phyloP scores from a whole-genome alignment of 2,888 invertebrate species.

The Polymixis lichenea region DNA sequence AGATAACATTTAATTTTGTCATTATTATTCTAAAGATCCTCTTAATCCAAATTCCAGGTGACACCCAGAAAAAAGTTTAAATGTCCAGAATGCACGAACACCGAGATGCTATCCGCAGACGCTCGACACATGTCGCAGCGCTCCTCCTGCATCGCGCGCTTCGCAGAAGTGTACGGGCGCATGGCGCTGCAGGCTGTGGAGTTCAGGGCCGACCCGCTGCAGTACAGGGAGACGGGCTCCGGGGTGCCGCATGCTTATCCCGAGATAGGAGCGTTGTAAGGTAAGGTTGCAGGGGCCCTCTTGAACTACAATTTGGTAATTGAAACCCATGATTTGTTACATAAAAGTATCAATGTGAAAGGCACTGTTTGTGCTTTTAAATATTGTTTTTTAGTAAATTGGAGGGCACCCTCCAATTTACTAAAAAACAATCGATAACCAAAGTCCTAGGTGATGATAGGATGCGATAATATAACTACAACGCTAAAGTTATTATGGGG shows the following conservation, averaged over 20 bases:
- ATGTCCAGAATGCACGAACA: conserved; percentile 98
- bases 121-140: conserved; percentile 97
- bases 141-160: conserved; percentile 96
- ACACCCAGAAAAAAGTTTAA: conserved; percentile 99
- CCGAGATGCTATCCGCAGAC: conserved; percentile 98
- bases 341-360: background rate
- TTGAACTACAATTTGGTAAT: conserved; percentile 2
- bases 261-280: conserved; percentile 95
- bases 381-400: background rate
- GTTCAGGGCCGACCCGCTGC: conserved; percentile 98
- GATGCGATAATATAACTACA: background rate
- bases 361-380: background rate
- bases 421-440: background rate
- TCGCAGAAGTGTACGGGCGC: conserved; percentile 94
- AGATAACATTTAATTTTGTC: background rate
- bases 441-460: conserved; percentile 7
- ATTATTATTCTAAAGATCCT: background rate
- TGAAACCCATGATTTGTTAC: background rate
- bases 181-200: conserved; percentile 97
- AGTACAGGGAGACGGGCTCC: conserved; percentile 96
- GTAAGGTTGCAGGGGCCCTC: conserved; percentile 43
- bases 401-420: too few species aligned
- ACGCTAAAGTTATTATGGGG: too few species aligned
- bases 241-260: conserved; percentile 97
- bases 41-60: conserved; percentile 90